Base-by-base conservation (phyloP, 2,113 vertebrate species). In the Oreotrochilus melanogaster region DNA sequence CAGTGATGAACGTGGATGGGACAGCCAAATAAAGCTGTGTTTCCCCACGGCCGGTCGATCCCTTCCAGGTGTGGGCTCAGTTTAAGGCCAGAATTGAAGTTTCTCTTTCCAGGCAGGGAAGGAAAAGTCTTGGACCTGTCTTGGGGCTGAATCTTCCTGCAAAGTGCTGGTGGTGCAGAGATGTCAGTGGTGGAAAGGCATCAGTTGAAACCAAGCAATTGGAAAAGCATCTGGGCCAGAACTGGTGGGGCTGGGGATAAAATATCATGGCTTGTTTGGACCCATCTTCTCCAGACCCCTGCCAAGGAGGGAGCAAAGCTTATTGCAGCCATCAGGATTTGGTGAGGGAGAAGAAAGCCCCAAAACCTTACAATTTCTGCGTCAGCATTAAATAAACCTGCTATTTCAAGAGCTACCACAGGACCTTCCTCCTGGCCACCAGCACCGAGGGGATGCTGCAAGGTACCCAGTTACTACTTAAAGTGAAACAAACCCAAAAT, bases 391-490 rank as follows among this genome's bases (percentile, higher is more conserved):
- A 33, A 69, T 71, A 47, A 81, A 62, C 51, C 50, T 70, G 62
- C 48, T 22, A 21, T 23, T 45, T 50, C 76, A 30, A 17, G 60
- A 67, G 42, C 39, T 65, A 37, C 15, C 3, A 1, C 33, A 67
- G 30, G 23, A 25, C 35, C 30, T 74, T 62, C 23, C 35, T 18
- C 18, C 3, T 5, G 1, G 2, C 42, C 37, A 25, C 43, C 64
- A 50, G 21, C 21, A n/a, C 28, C 0, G 0, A 37, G 51, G 30
- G 5, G 25, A 1, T 8, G 10, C 10, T 47, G 60, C 43, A 43
- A 12, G n/a, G 30, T 8, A 31, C 9, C 17, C 45, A 2, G 14
- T 10, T n/a, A 14, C 33, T 30, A 4, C 7, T 30, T 25, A 18
- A 80, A 65, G 37, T 8, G 51, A 60, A 69, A 28, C 43, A 69